A percentile compares a stretch with the other conserved stretches of the same genome.
Conservation (phyloP, 2,797 vertebrate species). For the Echeneis naucrates region DNA sequence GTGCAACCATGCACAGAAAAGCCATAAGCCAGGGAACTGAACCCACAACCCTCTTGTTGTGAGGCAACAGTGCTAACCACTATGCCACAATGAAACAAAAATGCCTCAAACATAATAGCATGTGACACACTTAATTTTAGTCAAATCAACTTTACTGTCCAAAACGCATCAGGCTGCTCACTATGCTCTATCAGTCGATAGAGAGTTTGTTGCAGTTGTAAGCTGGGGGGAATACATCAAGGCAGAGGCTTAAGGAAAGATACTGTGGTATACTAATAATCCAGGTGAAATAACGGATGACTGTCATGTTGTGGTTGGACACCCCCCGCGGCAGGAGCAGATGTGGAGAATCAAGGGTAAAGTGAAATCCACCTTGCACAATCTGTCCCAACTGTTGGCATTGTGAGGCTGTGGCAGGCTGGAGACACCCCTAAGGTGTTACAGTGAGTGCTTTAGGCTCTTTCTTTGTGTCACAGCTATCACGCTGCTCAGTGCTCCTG, state of each 20-base stretch:
- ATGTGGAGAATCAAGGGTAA: conserved; percentile 45
- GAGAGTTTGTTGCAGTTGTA: conserved; percentile 3
- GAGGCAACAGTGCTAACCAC: no score
- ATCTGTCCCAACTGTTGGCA: conserved; percentile 39
- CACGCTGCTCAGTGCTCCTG: conserved; percentile 48
- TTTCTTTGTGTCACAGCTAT: conserved; percentile 57
- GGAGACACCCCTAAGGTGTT: conserved; percentile 68
- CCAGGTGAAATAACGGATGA: conserved; percentile 28
- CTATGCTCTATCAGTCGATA: conserved; percentile 1
- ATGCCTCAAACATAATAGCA: background rate
- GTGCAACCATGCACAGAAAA: no score
- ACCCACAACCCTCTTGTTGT: no score
- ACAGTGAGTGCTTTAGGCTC: conserved; percentile 61
- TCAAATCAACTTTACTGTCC: conserved; percentile 12
- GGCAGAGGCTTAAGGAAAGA: conserved; percentile 47
- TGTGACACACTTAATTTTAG: background rate
- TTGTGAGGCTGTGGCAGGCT: conserved; percentile 50
- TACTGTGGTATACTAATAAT: conserved; percentile 41
- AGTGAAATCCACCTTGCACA: conserved; percentile 57
- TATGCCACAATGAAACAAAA: background rate
- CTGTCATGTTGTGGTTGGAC: conserved; percentile 47
- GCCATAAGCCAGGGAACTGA: no score
- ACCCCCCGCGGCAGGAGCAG: conserved; percentile 56
- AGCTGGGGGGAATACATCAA: conserved; percentile 38
- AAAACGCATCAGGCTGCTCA: background rate